Conservation (phyloP, 2,888 invertebrate species). For the Heliconius hortense region DNA sequence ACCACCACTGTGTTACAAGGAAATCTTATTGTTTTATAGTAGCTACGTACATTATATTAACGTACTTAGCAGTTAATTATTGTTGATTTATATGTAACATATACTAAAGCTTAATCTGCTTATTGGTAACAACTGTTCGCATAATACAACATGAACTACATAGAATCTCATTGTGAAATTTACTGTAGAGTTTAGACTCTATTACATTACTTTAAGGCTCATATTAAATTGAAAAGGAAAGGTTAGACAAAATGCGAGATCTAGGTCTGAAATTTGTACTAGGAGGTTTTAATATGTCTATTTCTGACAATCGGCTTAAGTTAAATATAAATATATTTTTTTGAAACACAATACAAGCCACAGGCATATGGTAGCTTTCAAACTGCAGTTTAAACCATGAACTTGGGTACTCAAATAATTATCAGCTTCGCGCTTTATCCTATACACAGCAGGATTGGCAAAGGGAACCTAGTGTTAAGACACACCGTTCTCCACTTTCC, state of each 20-base stretch:
- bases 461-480: no score
- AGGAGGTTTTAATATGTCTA: neutral
- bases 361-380: neutral
- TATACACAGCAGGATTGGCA: no score
- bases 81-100: neutral
- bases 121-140: conserved; percentile 9
- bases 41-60: neutral
- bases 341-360: neutral
- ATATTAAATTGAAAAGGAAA: neutral
- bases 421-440: no score
- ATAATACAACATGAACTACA: neutral
- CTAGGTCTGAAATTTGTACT: neutral
- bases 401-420: no score
- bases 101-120: conserved; percentile 12
- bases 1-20: neutral
- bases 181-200: neutral
- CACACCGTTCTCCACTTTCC: no score
- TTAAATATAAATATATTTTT: no score
- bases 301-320: neutral
- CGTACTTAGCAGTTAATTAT: conserved; percentile 1
- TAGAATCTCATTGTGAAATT: neutral
- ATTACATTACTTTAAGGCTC: neutral
- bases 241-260: neutral
- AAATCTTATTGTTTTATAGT: neutral
- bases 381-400: neutral